Percentiles rank a stretch among this genome's conserved stretches.
Conservation (phyloP, 2,888 invertebrate species). For the Pardosa pseudoannulata region DNA sequence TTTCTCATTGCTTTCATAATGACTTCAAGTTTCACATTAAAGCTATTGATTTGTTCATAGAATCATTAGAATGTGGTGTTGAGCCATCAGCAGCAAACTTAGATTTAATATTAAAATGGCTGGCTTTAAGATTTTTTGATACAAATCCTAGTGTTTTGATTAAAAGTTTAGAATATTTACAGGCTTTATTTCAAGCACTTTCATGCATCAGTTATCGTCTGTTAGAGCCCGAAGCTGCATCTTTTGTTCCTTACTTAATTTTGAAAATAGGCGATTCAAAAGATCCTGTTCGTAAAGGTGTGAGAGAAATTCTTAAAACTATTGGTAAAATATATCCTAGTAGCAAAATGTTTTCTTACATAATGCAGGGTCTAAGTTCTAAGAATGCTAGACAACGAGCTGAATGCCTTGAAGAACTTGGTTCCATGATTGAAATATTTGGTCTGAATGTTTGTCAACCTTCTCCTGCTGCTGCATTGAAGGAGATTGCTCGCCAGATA, state of each 20-base stretch:
- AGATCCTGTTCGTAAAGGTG: conserved; percentile 93
- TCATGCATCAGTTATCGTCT: conserved; percentile 89
- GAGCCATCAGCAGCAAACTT: conserved; percentile 91
- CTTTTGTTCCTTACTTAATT: conserved; percentile 96
- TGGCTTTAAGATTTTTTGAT: conserved; percentile 97
- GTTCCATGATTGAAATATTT: conserved; percentile 89
- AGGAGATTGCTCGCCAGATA: conserved; percentile 95
- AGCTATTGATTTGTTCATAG: conserved; percentile 92
- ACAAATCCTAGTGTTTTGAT: conserved; percentile 98
- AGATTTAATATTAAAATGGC: conserved; percentile 97
- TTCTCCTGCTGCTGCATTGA: conserved; percentile 86
- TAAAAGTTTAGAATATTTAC: conserved; percentile 95
- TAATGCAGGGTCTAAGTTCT: conserved; percentile 96
- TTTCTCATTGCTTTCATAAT: conserved; percentile 94
- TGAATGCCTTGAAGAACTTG: conserved; percentile 95
- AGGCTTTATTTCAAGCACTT: conserved; percentile 87
- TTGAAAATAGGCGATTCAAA: conserved; percentile 92
- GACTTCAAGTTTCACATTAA: conserved; percentile 97
- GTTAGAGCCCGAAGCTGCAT: conserved; percentile 92
- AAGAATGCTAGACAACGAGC: conserved; percentile 97
- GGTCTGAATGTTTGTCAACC: conserved; percentile 91
- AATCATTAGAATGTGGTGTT: conserved; percentile 87
- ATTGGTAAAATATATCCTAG: conserved; percentile 91
- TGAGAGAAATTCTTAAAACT: conserved; percentile 89
- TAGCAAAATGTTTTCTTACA: conserved; percentile 90